phyloP scores from a whole-genome alignment of 2,113 vertebrate species.

The Colaptes auratus region DNA sequence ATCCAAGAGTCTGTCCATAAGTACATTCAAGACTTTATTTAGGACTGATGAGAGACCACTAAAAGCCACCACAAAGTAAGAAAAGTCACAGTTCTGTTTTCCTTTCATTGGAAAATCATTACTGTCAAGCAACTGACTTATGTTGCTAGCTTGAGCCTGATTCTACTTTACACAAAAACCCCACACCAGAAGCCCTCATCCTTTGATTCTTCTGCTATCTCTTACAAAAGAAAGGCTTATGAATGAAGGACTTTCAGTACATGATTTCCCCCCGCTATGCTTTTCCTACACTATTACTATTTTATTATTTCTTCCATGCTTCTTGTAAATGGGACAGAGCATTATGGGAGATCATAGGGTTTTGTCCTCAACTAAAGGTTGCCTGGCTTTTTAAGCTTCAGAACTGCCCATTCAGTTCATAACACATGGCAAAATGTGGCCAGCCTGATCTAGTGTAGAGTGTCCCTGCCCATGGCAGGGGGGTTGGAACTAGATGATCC shows the following conservation, averaged over 20 bases:
- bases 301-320: conserved; percentile 4
- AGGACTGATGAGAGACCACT: background rate
- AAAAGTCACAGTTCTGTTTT: background rate
- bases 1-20: background rate
- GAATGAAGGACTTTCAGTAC: background rate
- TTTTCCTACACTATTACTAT: background rate
- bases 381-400: background rate
- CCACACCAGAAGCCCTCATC: background rate
- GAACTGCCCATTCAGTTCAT: conserved; percentile 3
- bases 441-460: too few species aligned
- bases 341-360: background rate
- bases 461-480: too few species aligned
- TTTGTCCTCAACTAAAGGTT: background rate
- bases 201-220: background rate
- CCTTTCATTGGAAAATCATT: background rate
- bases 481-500: too few species aligned
- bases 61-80: background rate
- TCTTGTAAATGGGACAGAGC: background rate
- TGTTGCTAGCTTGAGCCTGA: background rate
- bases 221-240: background rate
- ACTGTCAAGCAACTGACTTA: background rate
- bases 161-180: background rate
- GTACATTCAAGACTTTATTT: background rate
- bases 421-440: background rate
- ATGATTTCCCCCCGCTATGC: background rate